Percentiles rank a stretch among this genome's conserved stretches.
These are phyloP conservation scores for Hippocampus abdominalis DNA, from an alignment of 2,113 vertebrate species.

Conservation along the genomic window DNA sequence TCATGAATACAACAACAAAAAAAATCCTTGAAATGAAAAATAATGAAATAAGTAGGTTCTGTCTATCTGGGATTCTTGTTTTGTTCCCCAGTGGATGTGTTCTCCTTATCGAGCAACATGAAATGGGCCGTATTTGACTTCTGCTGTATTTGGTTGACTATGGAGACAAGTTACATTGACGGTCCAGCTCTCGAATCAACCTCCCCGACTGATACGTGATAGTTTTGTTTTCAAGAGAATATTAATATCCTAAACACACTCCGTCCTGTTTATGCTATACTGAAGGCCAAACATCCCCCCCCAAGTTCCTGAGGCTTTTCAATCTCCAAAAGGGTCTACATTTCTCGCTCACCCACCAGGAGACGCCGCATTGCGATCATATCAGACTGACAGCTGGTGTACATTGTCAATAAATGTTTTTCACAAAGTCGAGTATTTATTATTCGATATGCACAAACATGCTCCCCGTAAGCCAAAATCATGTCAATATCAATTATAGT, in stretches of 20 bases:
- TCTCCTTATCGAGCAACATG: no score
- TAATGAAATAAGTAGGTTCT: no score
- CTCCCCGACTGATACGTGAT: slow-evolving; percentile 3
- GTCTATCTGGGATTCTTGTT: no score
- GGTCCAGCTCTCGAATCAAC: not conserved
- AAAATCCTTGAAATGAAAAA: no score
- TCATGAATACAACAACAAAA: no score
- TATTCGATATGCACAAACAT: slow-evolving; percentile 3
- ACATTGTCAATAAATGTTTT: slow-evolving; percentile 11
- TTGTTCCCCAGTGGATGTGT: no score
- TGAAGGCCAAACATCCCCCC: slow-evolving; percentile 2
- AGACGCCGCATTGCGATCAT: not conserved
- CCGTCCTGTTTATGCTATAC: slow-evolving; percentile 2
- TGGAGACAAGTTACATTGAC: not conserved
- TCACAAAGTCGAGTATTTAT: not conserved
- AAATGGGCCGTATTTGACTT: slow-evolving; percentile 22
- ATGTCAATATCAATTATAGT: slow-evolving; percentile 19
- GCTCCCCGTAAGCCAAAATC: slow-evolving; percentile 13
- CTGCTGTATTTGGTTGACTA: not conserved
- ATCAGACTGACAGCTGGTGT: slow-evolving; percentile 6
- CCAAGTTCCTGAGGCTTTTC: not conserved
- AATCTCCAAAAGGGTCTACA: not conserved
- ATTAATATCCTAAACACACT: slow-evolving; percentile 10
- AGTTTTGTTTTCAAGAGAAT: slow-evolving; percentile 18
- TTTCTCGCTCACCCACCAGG: slow-evolving; percentile 1